Base-by-base conservation (phyloP, 2,888 invertebrate species). In the Marronus borbonicus region DNA sequence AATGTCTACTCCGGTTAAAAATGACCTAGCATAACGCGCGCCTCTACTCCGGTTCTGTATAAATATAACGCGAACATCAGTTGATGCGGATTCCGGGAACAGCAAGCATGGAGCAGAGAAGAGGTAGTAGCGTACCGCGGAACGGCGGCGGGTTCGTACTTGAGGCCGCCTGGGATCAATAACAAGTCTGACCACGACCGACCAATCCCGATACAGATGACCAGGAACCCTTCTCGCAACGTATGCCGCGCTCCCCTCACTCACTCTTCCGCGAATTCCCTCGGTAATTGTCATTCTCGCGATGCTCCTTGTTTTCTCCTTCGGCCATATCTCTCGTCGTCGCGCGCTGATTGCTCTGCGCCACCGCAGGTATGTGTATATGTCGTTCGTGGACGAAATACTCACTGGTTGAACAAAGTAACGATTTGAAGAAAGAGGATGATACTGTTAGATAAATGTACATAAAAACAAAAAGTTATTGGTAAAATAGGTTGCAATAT, bases 181-280 rank as follows among this genome's bases (percentile, higher is more conserved):
- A 85, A 84, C 85, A 84, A 79, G 85, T 85, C 85, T 85, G 86
- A 85, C 85, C 85, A 81, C 78, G 79, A 80, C 81, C 83, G 85
- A 81, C 86, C 85, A 85, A 85, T 85, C 84, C 83, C 81, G 83
- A 84, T 70, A 55, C 76, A 78, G 78, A 75, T 75, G 78, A 78
- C 75, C 78, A 78, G 66, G 66, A 70, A 77, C 70, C 78, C 77
- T 75, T 69, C 68, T 52, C 64, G 24, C 70, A 36, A 44, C 77
- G 60, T 17, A 8, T 74, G 65, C 77, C 72, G 58, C 68, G n/a
- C 49, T 76, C 81, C 80, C 74, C 79, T 77, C 79, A 31, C 66
- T 76, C 66, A 31, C 76, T 78, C 75, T 65, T 76, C 79, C 77
- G 78, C 79, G 80, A 80, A 78, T 76, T 80, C 78, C 81, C 78